Evolutionary conservation across 1,140 invertebrate genomes (phyloP).

Genomic region (Eumaeus atala): DNA sequence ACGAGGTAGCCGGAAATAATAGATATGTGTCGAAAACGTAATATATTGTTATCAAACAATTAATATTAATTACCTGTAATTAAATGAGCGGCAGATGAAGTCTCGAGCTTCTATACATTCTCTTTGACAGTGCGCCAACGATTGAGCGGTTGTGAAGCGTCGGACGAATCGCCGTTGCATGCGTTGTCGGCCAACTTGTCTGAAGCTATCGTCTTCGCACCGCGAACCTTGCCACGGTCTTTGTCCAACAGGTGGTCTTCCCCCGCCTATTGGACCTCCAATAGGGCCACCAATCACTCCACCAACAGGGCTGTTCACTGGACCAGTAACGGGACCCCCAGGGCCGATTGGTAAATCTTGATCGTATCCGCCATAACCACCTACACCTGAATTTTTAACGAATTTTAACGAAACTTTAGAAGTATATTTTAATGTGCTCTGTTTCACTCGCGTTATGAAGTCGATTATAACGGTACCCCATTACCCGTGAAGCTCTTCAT

Average conservation of each 20-base stretch:
- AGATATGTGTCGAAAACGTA: too few relatives aligned
- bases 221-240: constrained; percentile 62
- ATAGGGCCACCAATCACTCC: constrained; percentile 33
- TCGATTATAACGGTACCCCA: too few relatives aligned
- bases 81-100: constrained; percentile 91
- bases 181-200: constrained; percentile 85
- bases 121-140: constrained; percentile 84
- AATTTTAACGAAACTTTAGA: constrained; percentile 9
- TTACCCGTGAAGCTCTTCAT: too few relatives aligned
- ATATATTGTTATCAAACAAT: too few relatives aligned
- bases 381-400: constrained; percentile 28
- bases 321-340: constrained; percentile 30
- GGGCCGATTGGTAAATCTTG: constrained; percentile 50
- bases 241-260: constrained; percentile 40
- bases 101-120: constrained; percentile 88
- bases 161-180: constrained; percentile 86
- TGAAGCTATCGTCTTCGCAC: constrained; percentile 88
- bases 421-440: background rate
- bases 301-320: constrained; percentile 43
- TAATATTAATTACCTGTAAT: constrained; percentile 84
- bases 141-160: constrained; percentile 81
- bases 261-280: too few relatives aligned
- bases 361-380: constrained; percentile 50
- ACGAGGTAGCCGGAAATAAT: too few relatives aligned
- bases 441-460: too few relatives aligned